phyloP scores from a whole-genome alignment of 2,797 vertebrate species.

The Phoebastria nigripes region DNA sequence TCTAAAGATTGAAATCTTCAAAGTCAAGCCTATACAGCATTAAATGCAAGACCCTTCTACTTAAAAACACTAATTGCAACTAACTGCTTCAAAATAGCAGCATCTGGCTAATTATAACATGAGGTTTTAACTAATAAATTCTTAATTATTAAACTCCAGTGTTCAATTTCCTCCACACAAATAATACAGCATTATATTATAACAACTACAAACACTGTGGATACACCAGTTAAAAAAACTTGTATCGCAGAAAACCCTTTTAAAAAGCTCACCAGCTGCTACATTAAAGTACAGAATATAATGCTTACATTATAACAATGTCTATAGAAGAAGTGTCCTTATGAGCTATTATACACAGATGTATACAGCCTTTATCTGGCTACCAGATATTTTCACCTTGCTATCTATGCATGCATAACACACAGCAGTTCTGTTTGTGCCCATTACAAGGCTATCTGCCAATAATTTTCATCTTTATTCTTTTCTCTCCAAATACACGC shows the following conservation, averaged over 20 bases:
- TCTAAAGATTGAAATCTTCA: constrained; percentile 44
- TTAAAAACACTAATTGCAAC: constrained; percentile 68
- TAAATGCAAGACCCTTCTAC: constrained; percentile 54
- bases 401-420: neutral
- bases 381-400: constrained; percentile 35
- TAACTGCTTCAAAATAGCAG: constrained; percentile 40
- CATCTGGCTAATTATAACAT: constrained; percentile 66
- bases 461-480: constrained; percentile 39
- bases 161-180: constrained; percentile 36
- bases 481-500: constrained; percentile 46
- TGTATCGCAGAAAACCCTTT: neutral
- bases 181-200: neutral
- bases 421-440: neutral
- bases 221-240: neutral
- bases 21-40: constrained; percentile 27
- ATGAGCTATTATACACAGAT: neutral
- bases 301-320: neutral
- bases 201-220: constrained; percentile 32
- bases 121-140: constrained; percentile 65
- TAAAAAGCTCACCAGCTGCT: neutral
- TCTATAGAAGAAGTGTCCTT: neutral
- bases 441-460: constrained; percentile 14
- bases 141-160: constrained; percentile 65
- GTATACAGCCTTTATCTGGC: neutral
- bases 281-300: neutral